Evolutionary conservation across 2,113 vertebrate genomes (phyloP).

Genomic region (Ptychochromis oligacanthus): DNA sequence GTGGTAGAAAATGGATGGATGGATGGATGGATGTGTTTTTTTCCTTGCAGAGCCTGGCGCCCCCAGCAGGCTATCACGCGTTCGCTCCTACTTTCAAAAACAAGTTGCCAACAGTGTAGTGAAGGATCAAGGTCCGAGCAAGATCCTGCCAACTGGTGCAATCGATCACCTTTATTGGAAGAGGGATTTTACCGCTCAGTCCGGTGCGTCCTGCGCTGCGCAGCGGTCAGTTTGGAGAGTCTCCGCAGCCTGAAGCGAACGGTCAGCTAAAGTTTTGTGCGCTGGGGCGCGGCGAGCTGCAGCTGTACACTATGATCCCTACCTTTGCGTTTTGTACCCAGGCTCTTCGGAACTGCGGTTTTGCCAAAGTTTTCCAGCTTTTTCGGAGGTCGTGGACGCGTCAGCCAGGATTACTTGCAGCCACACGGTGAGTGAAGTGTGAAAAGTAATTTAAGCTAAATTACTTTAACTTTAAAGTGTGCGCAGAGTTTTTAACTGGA

Average conservation of each 20-base stretch:
- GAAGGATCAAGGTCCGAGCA: background rate
- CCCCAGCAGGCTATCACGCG: background rate
- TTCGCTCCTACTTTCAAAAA: background rate
- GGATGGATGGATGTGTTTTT: too few species aligned
- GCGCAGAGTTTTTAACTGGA: background rate
- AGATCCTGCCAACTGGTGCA: too few species aligned
- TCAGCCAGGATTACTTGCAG: background rate
- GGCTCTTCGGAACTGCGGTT: constrained; percentile 3
- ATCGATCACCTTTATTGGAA: background rate
- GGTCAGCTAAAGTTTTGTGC: background rate
- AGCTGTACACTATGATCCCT: constrained; percentile 43
- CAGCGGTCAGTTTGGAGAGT: too few species aligned
- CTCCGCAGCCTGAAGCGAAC: background rate
- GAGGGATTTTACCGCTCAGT: background rate
- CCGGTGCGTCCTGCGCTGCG: too few species aligned
- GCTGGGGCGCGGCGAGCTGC: background rate
- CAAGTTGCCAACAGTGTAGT: too few species aligned
- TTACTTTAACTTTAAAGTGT: background rate
- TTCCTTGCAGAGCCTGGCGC: background rate
- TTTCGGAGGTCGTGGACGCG: constrained; percentile 27
- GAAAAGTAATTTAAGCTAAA: background rate
- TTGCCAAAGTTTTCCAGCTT: background rate
- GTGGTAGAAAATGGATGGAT: too few species aligned
- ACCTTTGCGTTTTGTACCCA: constrained; percentile 13
- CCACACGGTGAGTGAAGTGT: constrained; percentile 57